Evolutionary conservation across 2,113 vertebrate genomes (phyloP).

Genomic region (Sceloporus undulatus): DNA sequence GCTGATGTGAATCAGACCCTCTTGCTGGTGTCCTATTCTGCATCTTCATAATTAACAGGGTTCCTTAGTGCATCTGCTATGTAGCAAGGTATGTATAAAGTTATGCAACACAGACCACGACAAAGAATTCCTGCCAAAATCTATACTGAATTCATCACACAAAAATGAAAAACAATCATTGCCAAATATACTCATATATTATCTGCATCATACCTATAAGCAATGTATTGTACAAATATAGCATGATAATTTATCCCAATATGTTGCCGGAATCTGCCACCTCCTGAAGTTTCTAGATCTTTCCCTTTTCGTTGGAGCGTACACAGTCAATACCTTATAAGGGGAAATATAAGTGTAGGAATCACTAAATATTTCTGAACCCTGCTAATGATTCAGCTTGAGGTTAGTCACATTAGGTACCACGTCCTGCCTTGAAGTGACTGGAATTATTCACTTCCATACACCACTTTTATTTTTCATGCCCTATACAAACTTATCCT

Average conservation of each 20-base stretch:
- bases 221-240: not conserved
- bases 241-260: conserved; percentile 36
- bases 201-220: not conserved
- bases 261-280: conserved; percentile 49
- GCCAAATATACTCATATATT: not conserved
- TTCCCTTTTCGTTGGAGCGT: conserved; percentile 42
- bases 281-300: conserved; percentile 50
- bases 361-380: conserved; percentile 30
- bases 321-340: not conserved
- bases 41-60: too few relatives aligned
- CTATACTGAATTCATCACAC: not conserved
- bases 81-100: too few relatives aligned
- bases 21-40: too few relatives aligned
- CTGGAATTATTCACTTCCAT: not conserved
- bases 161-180: not conserved
- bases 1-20: too few relatives aligned
- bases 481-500: too few relatives aligned
- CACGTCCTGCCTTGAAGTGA: conserved; percentile 15
- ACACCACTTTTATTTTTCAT: too few relatives aligned
- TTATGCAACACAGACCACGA: too few relatives aligned
- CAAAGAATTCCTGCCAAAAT: not conserved
- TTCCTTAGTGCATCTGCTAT: too few relatives aligned
- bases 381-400: conserved; percentile 40
- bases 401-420: conserved; percentile 13
- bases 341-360: conserved; percentile 41